Evolutionary conservation across 2,113 vertebrate species (phyloP), one percentile per base, ranked within the genome.

Genomic region (Fregetta grallaria): DNA sequence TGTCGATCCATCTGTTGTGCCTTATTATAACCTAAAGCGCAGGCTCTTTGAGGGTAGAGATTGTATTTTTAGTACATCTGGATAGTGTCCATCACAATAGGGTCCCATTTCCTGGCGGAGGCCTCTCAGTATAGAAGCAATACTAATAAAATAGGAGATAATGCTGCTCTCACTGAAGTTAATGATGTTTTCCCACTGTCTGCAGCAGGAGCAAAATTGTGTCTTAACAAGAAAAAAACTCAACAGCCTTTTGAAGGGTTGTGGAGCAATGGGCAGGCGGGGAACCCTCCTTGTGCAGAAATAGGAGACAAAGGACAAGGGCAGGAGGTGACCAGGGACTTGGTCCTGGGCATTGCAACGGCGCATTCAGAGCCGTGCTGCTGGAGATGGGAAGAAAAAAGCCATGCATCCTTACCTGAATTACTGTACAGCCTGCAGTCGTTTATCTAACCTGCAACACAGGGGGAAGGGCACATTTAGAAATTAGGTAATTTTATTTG

Each of bases 401-500:
- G 30, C 15, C 2, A 0, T 1, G 40, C 9, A 1, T 22, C 94
- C 98, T 98, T 94, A 98, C 98, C 96, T 66, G 78, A 17, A 85
- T 11, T 19, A 34, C 92, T 86, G 95, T 34, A n/a, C 85, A 44
- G 83, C 66, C 40, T 5, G 7, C 0, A 9, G 71, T 59, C 44
- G 6, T 58, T 55, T 0, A 18, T 40, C 97, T 98, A 98, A 92
- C 98, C 98, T 97, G 92, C 40, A 95, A 45, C 45, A 91, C 49
- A 95, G 74, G 19, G 21, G 49, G 45, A 32, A 34, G 61, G 6
- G 26, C 36, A 23, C 5, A 3, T 4, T 86, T 1, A 88, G 70
- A 8, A 29, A 30, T 3, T 0, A 23, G 25, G 56, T 3, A 9
- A 0, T 10, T 14, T 36, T 2, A 8, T 11, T 18, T 13, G 36